These are phyloP conservation scores for Xestia sexstrigata DNA, from an alignment of 2,888 invertebrate genomes.

Conservation along the genomic window DNA sequence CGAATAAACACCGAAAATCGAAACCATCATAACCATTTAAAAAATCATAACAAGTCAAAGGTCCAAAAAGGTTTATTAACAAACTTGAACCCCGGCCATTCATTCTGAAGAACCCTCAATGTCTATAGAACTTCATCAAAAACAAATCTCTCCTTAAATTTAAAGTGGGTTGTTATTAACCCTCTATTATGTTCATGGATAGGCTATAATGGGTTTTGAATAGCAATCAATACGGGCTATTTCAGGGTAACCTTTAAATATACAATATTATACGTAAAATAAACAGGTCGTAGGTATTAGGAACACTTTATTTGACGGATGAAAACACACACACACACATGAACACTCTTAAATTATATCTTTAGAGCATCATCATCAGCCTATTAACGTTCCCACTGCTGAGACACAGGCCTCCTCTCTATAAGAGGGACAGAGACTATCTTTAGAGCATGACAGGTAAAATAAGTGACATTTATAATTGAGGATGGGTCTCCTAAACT, in stretches of 20 bases:
- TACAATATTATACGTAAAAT: background rate
- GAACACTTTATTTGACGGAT: background rate
- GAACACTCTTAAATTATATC: background rate
- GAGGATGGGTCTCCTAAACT: no score
- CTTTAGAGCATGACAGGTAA: background rate
- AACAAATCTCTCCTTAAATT: slow-evolving; percentile 21
- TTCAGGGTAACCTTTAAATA: slow-evolving; percentile 4
- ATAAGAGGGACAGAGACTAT: no score
- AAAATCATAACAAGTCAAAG: slow-evolving; percentile 6
- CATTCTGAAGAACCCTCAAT: slow-evolving; percentile 19
- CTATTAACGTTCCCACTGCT: no score
- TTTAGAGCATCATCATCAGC: no score
- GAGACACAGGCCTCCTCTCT: no score
- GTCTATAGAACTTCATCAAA: slow-evolving; percentile 31
- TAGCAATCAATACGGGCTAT: slow-evolving; percentile 24
- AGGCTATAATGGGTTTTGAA: slow-evolving; percentile 26
- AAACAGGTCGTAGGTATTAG: background rate
- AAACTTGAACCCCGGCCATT: slow-evolving; percentile 22
- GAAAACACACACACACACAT: background rate
- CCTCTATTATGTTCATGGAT: slow-evolving; percentile 21
- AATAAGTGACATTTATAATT: background rate
- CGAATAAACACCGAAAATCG: background rate
- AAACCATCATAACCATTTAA: background rate
- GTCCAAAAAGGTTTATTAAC: slow-evolving; percentile 30
- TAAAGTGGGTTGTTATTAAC: slow-evolving; percentile 39